A percentile compares a stretch with the other conserved stretches of the same genome.
Conservation (phyloP, 64 coral and sea anemone species). For the Hydrozoanthus tunicans region DNA sequence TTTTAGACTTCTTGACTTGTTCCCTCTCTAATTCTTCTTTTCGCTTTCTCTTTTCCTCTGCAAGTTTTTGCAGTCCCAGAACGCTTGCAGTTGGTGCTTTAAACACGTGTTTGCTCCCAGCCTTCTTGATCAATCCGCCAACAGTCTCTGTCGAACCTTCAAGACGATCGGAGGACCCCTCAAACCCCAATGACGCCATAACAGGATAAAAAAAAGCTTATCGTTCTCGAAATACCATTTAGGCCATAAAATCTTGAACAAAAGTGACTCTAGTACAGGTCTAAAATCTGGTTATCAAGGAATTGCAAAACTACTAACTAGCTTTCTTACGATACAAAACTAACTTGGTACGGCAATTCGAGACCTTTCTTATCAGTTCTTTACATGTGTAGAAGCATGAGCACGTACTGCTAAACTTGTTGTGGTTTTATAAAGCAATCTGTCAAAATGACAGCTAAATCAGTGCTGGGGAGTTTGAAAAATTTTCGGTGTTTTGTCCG, state of each 20-base stretch:
- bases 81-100: constrained; percentile 68
- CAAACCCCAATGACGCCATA: constrained; percentile 67
- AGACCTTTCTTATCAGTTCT: neutral
- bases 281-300: neutral
- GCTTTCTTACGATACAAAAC: neutral
- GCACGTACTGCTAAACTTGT: too few species aligned
- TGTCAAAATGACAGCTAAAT: neutral
- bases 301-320: too few species aligned
- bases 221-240: neutral
- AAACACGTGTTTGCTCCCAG: constrained; percentile 62
- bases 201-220: neutral
- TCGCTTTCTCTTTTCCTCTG: constrained; percentile 90
- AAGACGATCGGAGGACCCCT: constrained; percentile 64
- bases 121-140: constrained; percentile 84
- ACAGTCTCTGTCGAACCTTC: constrained; percentile 72
- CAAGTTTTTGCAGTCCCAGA: constrained; percentile 86
- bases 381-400: neutral
- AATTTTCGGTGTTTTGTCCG: neutral
- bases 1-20: constrained; percentile 66
- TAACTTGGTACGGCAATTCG: neutral
- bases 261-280: neutral
- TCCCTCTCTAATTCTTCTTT: constrained; percentile 60
- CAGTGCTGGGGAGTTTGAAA: neutral
- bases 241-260: neutral
- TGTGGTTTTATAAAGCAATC: neutral